A percentile compares a stretch with the other conserved stretches of the same genome.
phyloP scores from a whole-genome alignment of 1,140 invertebrate species.

The Microplitis demolitor region DNA sequence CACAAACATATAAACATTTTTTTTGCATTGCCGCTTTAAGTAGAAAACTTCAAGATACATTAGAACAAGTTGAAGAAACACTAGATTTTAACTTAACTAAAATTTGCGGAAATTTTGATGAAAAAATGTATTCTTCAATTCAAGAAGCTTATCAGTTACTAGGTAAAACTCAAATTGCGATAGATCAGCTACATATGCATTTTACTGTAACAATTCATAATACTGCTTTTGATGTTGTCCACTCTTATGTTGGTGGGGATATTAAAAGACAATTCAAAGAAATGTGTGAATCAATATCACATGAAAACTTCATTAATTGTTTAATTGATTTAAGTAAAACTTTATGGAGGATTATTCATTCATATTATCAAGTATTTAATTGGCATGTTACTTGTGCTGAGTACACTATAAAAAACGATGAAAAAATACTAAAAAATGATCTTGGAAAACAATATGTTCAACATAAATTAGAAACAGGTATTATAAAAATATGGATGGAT shows the following conservation, averaged over 20 bases:
- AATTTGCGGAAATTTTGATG: constrained; percentile 76
- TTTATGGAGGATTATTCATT: constrained; percentile 80
- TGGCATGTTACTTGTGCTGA: constrained; percentile 73
- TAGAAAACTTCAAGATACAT: constrained; percentile 86
- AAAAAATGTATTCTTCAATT: constrained; percentile 75
- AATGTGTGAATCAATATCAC: constrained; percentile 76
- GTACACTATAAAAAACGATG: constrained; percentile 44
- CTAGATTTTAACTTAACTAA: constrained; percentile 85
- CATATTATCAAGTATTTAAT: constrained; percentile 79
- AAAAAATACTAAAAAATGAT: constrained; percentile 31
- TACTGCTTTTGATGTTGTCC: constrained; percentile 78
- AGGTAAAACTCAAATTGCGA: constrained; percentile 86
- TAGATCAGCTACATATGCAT: constrained; percentile 95
- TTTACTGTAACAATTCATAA: constrained; percentile 93
- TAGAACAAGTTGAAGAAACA: constrained; percentile 90
- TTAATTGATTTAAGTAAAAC: constrained; percentile 81
- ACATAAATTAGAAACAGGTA: constrained; percentile 87
- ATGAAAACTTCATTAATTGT: constrained; percentile 81
- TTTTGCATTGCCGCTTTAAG: constrained; percentile 84
- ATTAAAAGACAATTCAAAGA: constrained; percentile 79
- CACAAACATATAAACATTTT: constrained; percentile 81
- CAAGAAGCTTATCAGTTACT: constrained; percentile 84
- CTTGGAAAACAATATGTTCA: constrained; percentile 79
- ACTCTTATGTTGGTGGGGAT: constrained; percentile 72
- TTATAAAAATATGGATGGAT: constrained; percentile 90